phyloP scores from a whole-genome alignment of 2,797 vertebrate genomes.

The Brachyalestes nurse region DNA sequence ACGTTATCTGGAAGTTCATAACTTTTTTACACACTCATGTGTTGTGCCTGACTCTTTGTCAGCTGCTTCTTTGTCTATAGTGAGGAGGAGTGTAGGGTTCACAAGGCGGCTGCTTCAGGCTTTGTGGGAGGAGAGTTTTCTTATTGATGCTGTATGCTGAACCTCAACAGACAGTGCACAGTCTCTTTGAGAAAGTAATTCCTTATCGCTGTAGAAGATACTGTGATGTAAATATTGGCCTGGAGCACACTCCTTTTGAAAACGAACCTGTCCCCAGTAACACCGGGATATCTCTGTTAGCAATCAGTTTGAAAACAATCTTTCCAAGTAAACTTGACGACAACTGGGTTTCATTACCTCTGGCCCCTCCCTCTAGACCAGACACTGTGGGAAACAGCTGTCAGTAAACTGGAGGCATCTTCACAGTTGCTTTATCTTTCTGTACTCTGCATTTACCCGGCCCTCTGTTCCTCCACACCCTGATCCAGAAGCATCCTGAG shows the following conservation, averaged over 20 bases:
- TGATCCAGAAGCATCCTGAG: constrained; percentile 36
- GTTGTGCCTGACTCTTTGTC: constrained; percentile 4
- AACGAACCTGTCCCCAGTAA: neutral
- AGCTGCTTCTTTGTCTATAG: constrained; percentile 11
- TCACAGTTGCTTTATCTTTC: constrained; percentile 27
- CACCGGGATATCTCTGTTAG: constrained; percentile 11
- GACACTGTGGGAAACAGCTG: constrained; percentile 3
- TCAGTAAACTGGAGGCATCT: constrained; percentile 29
- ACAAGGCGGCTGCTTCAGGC: neutral
- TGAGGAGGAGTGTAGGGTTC: neutral
- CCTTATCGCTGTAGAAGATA: neutral
- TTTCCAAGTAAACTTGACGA: constrained; percentile 12
- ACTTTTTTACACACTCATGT: constrained; percentile 10
- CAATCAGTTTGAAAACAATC: constrained; percentile 2
- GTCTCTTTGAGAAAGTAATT: constrained; percentile 11
- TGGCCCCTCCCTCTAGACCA: neutral
- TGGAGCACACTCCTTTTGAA: neutral
- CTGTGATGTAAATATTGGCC: neutral
- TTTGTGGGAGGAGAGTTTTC: neutral
- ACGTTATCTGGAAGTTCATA: constrained; percentile 1
- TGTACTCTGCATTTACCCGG: constrained; percentile 4
- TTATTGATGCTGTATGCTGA: constrained; percentile 1
- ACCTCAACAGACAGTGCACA: neutral
- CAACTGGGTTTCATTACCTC: constrained; percentile 5
- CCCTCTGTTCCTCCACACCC: constrained; percentile 21